A percentile compares a stretch with the other conserved stretches of the same genome.
Evolutionary conservation across 2,797 vertebrate genomes (phyloP).

Genomic region (Rhyacichthys aspro): DNA sequence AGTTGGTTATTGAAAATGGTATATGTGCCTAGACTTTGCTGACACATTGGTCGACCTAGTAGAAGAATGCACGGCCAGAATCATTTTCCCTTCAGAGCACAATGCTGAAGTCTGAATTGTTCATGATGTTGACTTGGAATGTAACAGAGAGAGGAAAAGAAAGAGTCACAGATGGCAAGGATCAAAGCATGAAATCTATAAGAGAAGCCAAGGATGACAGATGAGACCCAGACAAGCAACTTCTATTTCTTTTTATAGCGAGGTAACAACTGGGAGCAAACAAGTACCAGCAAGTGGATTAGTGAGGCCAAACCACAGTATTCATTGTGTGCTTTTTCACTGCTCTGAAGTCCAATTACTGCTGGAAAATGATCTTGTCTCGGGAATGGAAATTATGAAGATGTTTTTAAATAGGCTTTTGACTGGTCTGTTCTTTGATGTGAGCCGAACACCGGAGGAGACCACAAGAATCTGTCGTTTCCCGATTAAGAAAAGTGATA

Average conservation of each 20-base stretch:
- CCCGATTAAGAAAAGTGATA: conserved; percentile 18
- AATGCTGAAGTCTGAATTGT: conserved; percentile 54
- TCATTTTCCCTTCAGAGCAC: conserved; percentile 32
- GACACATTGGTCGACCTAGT: background rate
- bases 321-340: conserved; percentile 28
- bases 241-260: conserved; percentile 62
- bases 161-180: conserved; percentile 69
- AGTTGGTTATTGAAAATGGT: no score
- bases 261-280: conserved; percentile 57
- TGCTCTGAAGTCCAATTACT: conserved; percentile 45
- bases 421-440: conserved; percentile 27
- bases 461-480: conserved; percentile 14
- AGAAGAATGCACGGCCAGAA: conserved; percentile 11
- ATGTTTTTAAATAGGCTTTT: conserved; percentile 36
- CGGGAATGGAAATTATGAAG: conserved; percentile 34
- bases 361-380: conserved; percentile 30
- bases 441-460: background rate
- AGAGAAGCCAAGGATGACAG: conserved; percentile 72
- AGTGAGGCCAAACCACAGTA: conserved; percentile 47
- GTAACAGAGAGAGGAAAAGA: conserved; percentile 46
- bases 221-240: conserved; percentile 65
- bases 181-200: conserved; percentile 74
- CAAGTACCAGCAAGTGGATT: conserved; percentile 71
- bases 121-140: conserved; percentile 49
- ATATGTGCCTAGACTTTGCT: no score